Evolutionary conservation across 2,797 vertebrate species (phyloP).

Genomic region (Catostomus latipinnis): DNA sequence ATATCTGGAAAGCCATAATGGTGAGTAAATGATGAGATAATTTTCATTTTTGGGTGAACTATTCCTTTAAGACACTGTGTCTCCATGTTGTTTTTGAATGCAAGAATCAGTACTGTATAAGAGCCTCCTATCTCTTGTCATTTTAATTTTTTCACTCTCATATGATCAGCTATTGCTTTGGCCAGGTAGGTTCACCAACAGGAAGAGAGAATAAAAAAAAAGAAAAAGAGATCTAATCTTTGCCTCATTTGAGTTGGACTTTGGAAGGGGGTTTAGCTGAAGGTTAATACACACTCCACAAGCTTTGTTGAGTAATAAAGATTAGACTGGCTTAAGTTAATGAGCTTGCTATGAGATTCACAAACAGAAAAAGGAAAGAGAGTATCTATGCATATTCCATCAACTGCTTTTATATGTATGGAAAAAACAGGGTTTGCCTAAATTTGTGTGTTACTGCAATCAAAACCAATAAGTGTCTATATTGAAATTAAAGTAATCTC

Average conservation of each 20-base stretch:
- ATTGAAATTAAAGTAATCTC: no score
- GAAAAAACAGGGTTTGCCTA: no score
- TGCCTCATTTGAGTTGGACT: conserved; percentile 34
- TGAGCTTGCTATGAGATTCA: conserved; percentile 25
- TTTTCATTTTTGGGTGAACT: no score
- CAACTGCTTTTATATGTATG: background rate
- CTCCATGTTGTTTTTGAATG: no score
- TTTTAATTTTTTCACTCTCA: background rate
- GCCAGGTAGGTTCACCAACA: background rate
- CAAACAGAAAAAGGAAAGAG: conserved; percentile 46
- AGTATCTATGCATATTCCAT: background rate
- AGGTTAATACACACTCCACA: conserved; percentile 45
- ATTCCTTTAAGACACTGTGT: no score
- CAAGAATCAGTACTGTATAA: no score
- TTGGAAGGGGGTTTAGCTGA: conserved; percentile 25
- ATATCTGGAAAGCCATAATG: no score
- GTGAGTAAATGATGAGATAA: no score
- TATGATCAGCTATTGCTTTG: background rate
- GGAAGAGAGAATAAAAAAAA: conserved; percentile 5
- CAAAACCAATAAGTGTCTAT: no score
- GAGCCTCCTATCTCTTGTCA: no score
- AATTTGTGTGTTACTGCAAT: no score
- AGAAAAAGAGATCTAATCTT: conserved; percentile 14
- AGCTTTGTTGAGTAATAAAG: conserved; percentile 28
- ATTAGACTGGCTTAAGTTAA: conserved; percentile 47